phyloP scores from a whole-genome alignment of 2,888 invertebrate genomes.

The Barypeithes pellucidus region DNA sequence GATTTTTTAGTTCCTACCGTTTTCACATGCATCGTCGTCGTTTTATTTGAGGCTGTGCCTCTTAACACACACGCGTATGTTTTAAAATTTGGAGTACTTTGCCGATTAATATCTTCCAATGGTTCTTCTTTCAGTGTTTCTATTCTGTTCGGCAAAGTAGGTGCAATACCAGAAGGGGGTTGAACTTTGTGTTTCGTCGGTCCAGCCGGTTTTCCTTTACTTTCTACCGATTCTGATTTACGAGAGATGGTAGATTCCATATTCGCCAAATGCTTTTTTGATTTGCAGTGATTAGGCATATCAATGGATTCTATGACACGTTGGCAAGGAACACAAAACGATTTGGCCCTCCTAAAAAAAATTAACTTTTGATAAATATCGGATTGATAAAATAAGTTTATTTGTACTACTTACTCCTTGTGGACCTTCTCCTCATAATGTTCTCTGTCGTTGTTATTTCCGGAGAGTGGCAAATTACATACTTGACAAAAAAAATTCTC shows the following conservation, averaged over 20 bases:
- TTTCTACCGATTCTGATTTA: neutral
- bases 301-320: neutral
- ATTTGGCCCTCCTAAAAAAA: conserved; percentile 8
- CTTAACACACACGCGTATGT: neutral
- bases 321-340: neutral
- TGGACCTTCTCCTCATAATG: conserved; percentile 1
- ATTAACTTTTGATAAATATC: neutral
- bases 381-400: neutral
- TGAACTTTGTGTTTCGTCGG: neutral
- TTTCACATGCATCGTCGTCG: neutral
- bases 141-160: neutral
- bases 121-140: neutral
- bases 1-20: neutral
- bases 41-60: neutral
- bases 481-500: conserved; percentile 16
- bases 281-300: conserved; percentile 1
- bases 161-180: neutral
- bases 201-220: neutral
- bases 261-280: conserved; percentile 7
- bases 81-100: neutral
- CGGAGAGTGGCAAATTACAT: conserved; percentile 23
- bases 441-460: conserved; percentile 2
- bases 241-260: neutral
- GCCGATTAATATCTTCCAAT: neutral
- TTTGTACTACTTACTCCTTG: conserved; percentile 20